Base-by-base conservation (phyloP, 2,113 vertebrate genomes). In the Abramis brama region DNA sequence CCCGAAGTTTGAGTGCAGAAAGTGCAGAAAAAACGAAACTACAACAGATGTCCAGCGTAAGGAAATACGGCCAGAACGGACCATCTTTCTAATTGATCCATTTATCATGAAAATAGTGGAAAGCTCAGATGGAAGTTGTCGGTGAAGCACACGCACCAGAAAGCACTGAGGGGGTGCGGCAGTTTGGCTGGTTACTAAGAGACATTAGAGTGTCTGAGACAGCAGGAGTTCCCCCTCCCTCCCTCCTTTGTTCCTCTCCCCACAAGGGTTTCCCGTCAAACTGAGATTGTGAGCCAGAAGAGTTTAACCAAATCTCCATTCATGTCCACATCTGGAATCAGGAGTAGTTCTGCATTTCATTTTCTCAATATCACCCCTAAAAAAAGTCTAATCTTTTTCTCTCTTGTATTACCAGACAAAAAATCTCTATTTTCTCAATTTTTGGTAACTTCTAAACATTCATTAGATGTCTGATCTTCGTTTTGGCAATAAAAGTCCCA, bases 61-160 rank as follows among this genome's bases (percentile, higher is more conserved):
- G 30, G 50, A 59, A 73, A 59, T 23, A 59, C 0, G 66, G 21
- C 47, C 81, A 73, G 30, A 73, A 83, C 7, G 50, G 68, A 73
- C 52, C 30, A 2, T 73, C 66, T 83, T 30, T 10, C 12, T 73
- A 83, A 83, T 73, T 59, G 12, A 73, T 59, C 2, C 27, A 83
- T 83, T 83, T 71, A 71, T 83, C 81, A 73, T 59, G 2, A 33
- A 73, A 83, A 73, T 83, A 43, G 77, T 79, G 55, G n/a, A 60
- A 79, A 60, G 23, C 50, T 83, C 19, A 57, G 30, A 57, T 23
- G 33, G 33, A 83, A 83, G 66, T 27, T 62, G 59, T 80, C 36
- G 15, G 23, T 80, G 59, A 5, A n/a, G 7, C 78, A n/a, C 30
- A 71, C 6, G 60, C 79, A 66, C 12, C 17, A 55, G 17, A 55